Evolutionary conservation across 2,113 vertebrate species (phyloP), one percentile per base, ranked within the genome.

Genomic region (Zosterops pallidus): DNA sequence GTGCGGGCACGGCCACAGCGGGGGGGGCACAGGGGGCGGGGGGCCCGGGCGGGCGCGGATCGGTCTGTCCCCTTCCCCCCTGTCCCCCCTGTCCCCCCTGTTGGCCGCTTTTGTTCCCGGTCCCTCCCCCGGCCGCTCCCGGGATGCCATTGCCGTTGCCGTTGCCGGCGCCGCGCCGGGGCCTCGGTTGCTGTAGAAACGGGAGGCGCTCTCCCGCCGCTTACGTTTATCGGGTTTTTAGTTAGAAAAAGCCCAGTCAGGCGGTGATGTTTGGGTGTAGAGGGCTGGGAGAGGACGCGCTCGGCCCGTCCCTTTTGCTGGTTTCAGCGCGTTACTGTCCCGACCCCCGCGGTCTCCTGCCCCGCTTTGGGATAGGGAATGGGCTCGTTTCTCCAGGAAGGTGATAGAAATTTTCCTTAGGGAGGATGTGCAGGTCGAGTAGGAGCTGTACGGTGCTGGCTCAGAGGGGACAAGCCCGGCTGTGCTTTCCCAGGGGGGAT

Each of bases 121-220:
- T 7, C 14, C 24, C 25, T 16, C n/a, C n/a, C 31, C 7, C 33
- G 37, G 69, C 47, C 14, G 31, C 71, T 81, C 42, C 62, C 46
- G 39, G 57, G 85, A 17, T 57, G 85, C 81, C 59, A 2, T 5
- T 37, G 37, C 37, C 37, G 9, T 37, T 37, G 37, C 37, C 37
- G 9, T 37, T 18, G 69, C 35, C n/a, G 2, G 67, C 62, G 39
- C 80, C 42, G 44, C 72, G 35, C 63, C 11, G 37, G 67, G 62
- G 39, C 49, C 81, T 14, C 74, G 56, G 94, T 92, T 93, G 95
- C 89, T 53, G 75, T 92, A 82, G 92, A 89, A 92, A 94, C 92
- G 1, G 59, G 62, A 71, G 83, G 80, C 64, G 15, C 46, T 60
- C 50, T 42, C 22, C 64, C 65, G 35, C 24, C 46, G 24, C 24